Conservation (phyloP, 2,888 invertebrate genomes). For the Drosophila nr. fundita region DNA sequence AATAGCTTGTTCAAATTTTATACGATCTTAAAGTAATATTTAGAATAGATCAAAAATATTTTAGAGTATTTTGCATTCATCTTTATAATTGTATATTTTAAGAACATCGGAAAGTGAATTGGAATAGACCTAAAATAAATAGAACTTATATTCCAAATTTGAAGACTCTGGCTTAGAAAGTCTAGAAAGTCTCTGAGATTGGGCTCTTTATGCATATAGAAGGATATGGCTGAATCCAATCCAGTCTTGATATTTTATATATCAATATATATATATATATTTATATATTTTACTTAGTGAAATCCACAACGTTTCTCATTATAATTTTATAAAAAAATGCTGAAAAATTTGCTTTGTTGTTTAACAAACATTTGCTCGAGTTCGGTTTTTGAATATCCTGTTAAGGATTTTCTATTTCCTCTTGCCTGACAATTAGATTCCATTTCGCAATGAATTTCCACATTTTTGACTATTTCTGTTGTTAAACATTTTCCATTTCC, state of each 20-base stretch:
- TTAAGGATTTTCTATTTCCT: not conserved
- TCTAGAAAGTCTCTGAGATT: not conserved
- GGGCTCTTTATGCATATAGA: not conserved
- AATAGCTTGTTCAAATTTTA: not conserved
- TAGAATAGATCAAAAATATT: not conserved
- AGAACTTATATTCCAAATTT: not conserved
- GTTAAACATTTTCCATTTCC: not conserved
- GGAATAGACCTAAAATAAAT: no score
- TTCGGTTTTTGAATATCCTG: not conserved
- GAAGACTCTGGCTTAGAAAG: not conserved
- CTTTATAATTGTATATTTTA: not conserved
- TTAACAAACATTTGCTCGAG: not conserved
- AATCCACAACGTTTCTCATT: no score
- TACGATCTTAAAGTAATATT: not conserved
- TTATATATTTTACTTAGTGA: no score
- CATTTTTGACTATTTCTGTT: not conserved
- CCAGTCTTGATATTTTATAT: not conserved
- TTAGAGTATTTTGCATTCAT: not conserved
- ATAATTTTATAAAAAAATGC: not conserved
- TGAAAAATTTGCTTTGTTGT: rapidly evolving
- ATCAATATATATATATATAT: no score
- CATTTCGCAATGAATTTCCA: not conserved
- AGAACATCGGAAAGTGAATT: not conserved
- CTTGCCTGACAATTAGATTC: not conserved
- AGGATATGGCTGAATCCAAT: not conserved